A percentile compares a stretch with the other conserved stretches of the same genome.
Conservation (phyloP, 1,140 invertebrate species). For the Hyles euphorbiae region DNA sequence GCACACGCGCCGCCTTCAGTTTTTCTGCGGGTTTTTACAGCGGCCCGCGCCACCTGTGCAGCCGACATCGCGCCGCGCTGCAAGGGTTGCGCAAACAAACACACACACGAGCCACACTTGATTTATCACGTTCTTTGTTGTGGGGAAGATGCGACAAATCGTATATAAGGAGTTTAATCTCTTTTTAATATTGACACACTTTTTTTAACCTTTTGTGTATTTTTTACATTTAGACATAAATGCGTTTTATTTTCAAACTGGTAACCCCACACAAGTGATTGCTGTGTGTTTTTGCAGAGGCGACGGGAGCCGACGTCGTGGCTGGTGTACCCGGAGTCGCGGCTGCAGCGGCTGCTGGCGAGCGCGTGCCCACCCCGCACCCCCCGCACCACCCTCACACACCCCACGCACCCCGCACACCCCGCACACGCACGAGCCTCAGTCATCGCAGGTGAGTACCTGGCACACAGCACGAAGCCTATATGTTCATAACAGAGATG, state of each 20-base stretch:
- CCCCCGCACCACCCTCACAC: conserved; percentile 8
- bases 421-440: conserved; percentile 17
- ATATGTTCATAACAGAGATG: no score
- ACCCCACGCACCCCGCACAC: conserved; percentile 5
- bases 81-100: conserved; percentile 17
- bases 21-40: conserved; percentile 29
- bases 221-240: background rate
- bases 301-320: conserved; percentile 40
- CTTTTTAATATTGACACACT: background rate
- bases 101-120: conserved; percentile 7
- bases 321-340: conserved; percentile 55
- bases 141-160: background rate
- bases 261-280: no score
- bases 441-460: conserved; percentile 22
- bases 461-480: background rate
- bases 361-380: conserved; percentile 22
- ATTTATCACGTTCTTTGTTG: background rate
- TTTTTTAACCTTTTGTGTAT: background rate
- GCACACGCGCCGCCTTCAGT: conserved; percentile 23
- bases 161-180: background rate
- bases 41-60: conserved; percentile 18
- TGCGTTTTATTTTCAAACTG: no score
- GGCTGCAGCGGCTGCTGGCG: conserved; percentile 48
- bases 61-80: background rate
- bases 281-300: conserved; percentile 23